These are phyloP conservation scores for Saturnia japonica DNA, from an alignment of 2,888 invertebrate genomes.

Conservation along the genomic window DNA sequence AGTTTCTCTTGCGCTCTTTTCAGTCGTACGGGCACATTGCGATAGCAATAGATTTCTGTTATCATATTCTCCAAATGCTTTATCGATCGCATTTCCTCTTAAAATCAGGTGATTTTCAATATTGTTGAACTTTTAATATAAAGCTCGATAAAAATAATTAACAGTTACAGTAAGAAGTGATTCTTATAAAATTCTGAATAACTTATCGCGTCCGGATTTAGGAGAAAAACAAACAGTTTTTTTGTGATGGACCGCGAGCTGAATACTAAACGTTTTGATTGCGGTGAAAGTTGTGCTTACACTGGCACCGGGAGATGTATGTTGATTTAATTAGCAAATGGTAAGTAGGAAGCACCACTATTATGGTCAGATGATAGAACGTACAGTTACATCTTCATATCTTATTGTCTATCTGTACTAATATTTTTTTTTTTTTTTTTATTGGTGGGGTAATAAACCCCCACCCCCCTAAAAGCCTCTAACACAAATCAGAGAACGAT, in stretches of 20 bases:
- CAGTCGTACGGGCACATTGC: too few relatives aligned
- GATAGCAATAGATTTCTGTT: too few relatives aligned
- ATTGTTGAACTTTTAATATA: too few relatives aligned
- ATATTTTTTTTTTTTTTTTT: too few relatives aligned
- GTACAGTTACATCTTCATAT: not conserved
- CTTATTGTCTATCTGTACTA: not conserved
- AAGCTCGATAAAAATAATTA: not conserved
- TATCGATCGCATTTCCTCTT: too few relatives aligned
- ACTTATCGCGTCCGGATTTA: not conserved
- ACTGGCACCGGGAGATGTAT: not conserved
- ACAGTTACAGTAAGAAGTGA: not conserved
- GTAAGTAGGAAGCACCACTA: not conserved
- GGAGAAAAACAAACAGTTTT: not conserved
- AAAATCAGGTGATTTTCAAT: too few relatives aligned
- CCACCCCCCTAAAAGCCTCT: too few relatives aligned
- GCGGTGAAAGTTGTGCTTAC: slow-evolving; percentile 5
- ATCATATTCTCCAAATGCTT: too few relatives aligned
- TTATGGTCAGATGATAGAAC: not conserved
- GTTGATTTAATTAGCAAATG: not conserved
- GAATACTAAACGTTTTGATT: not conserved
- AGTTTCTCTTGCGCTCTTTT: too few relatives aligned
- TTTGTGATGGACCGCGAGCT: not conserved
- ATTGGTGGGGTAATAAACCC: too few relatives aligned
- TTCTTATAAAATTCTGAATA: not conserved
- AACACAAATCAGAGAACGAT: too few relatives aligned